Evolutionary conservation across 2,888 invertebrate genomes (phyloP).

Genomic region (Nemotelus nigrinus): DNA sequence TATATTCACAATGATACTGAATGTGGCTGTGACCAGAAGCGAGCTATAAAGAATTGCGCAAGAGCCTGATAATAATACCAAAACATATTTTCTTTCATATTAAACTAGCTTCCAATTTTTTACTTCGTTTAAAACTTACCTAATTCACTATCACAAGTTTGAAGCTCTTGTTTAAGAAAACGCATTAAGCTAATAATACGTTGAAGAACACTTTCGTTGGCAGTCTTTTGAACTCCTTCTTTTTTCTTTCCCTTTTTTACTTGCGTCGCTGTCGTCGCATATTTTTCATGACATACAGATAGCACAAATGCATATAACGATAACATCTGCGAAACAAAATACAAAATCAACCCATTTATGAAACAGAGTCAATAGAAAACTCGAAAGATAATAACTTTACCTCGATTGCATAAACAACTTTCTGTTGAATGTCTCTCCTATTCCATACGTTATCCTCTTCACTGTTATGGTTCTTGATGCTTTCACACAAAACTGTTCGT

Average conservation of each 20-base stretch:
- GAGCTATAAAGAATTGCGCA: no score
- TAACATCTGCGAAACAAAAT: slow-evolving; percentile 57
- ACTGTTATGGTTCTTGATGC: slow-evolving; percentile 63
- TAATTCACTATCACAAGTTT: slow-evolving; percentile 60
- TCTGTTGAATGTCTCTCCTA: slow-evolving; percentile 67
- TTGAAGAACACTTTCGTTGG: slow-evolving; percentile 52
- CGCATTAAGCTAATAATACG: slow-evolving; percentile 61
- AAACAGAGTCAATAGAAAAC: slow-evolving; percentile 12
- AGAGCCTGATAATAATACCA: no score
- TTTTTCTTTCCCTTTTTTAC: slow-evolving; percentile 56
- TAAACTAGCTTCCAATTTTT: no score
- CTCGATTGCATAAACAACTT: slow-evolving; percentile 71
- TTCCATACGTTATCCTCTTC: slow-evolving; percentile 65
- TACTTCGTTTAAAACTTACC: slow-evolving; percentile 55
- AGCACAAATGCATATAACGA: slow-evolving; percentile 63
- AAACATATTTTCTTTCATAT: no score
- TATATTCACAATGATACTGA: no score
- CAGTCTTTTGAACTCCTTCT: slow-evolving; percentile 52
- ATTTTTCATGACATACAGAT: slow-evolving; percentile 61
- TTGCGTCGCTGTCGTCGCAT: slow-evolving; percentile 53
- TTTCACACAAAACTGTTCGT: slow-evolving; percentile 58
- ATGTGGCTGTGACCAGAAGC: no score
- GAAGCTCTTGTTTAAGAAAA: slow-evolving; percentile 61
- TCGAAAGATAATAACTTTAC: slow-evolving; percentile 60
- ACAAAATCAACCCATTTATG: slow-evolving; percentile 3